Evolutionary conservation across 92 coral and sea anemone genomes (phyloP).

Genomic region (Heliopora coerulea): DNA sequence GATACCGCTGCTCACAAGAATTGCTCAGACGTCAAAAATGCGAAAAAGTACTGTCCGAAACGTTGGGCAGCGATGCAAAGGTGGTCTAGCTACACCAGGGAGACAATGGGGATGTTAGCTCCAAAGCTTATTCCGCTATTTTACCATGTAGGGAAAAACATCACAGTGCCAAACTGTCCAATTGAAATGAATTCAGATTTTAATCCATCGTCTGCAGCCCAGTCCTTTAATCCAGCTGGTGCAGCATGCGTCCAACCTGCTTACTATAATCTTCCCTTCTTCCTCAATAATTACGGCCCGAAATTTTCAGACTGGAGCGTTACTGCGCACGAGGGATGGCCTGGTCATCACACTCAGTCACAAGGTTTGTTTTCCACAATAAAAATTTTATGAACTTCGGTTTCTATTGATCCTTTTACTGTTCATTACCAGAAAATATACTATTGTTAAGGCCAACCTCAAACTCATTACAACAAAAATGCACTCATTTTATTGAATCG

Average conservation of each 20-base stretch:
- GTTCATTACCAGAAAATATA: too few species aligned
- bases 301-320: slow-evolving; percentile 78
- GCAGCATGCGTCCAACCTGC: slow-evolving; percentile 58
- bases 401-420: too few species aligned
- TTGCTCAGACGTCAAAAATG: slow-evolving; percentile 65
- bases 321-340: slow-evolving; percentile 85
- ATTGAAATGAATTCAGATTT: slow-evolving; percentile 67
- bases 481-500: too few species aligned
- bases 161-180: slow-evolving; percentile 86
- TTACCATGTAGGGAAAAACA: slow-evolving; percentile 73
- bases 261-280: slow-evolving; percentile 71
- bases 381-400: too few species aligned
- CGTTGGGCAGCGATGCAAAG: slow-evolving; percentile 78
- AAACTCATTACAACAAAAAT: too few species aligned
- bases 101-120: slow-evolving; percentile 72
- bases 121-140: slow-evolving; percentile 78
- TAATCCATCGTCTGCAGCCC: slow-evolving; percentile 78
- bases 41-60: slow-evolving; percentile 75
- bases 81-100: slow-evolving; percentile 72
- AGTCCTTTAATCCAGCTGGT: slow-evolving; percentile 56
- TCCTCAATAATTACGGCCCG: slow-evolving; percentile 73
- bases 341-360: slow-evolving; percentile 94
- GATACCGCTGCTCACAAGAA: slow-evolving; percentile 63
- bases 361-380: slow-evolving; percentile 9
- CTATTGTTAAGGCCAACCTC: too few species aligned